Conservation (phyloP, 64 coral and sea anemone genomes). For the Porites lutea region DNA sequence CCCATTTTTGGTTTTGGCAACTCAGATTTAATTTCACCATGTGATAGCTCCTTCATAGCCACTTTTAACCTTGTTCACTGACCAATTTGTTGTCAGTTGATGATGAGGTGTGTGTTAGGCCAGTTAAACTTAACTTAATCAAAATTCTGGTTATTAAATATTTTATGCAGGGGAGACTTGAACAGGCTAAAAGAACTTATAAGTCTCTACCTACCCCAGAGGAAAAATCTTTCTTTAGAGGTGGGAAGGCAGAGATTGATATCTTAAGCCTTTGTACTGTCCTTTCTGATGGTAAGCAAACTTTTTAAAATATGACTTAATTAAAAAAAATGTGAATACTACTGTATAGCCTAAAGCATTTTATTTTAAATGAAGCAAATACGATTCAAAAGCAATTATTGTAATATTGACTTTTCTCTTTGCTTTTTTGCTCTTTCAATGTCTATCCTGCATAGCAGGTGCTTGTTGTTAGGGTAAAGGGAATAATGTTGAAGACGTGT, state of each 20-base stretch:
- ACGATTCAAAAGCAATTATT: background rate
- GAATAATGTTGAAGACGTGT: too few relatives aligned
- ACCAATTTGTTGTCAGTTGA: background rate
- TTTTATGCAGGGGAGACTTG: background rate
- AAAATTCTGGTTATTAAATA: background rate
- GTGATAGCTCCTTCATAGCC: background rate
- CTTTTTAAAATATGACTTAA: constrained; percentile 27
- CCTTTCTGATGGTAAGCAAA: background rate
- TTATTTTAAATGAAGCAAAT: constrained; percentile 12
- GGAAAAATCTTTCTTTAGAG: background rate
- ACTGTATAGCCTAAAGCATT: background rate
- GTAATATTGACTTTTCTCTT: background rate
- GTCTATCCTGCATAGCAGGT: too few relatives aligned
- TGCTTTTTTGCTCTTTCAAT: background rate
- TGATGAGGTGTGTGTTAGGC: background rate
- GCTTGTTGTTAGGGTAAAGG: background rate
- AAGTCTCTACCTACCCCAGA: background rate
- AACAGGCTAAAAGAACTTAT: background rate
- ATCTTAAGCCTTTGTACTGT: background rate
- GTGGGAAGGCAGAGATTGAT: background rate
- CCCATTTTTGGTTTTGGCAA: too few relatives aligned
- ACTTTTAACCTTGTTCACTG: background rate
- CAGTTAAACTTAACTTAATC: constrained; percentile 9
- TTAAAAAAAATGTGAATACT: constrained; percentile 53
- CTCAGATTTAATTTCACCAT: too few relatives aligned